A percentile compares a stretch with the other conserved stretches of the same genome.
These are phyloP conservation scores for Sebastes nivosus DNA, from an alignment of 2,797 vertebrate genomes.

Conservation along the genomic window DNA sequence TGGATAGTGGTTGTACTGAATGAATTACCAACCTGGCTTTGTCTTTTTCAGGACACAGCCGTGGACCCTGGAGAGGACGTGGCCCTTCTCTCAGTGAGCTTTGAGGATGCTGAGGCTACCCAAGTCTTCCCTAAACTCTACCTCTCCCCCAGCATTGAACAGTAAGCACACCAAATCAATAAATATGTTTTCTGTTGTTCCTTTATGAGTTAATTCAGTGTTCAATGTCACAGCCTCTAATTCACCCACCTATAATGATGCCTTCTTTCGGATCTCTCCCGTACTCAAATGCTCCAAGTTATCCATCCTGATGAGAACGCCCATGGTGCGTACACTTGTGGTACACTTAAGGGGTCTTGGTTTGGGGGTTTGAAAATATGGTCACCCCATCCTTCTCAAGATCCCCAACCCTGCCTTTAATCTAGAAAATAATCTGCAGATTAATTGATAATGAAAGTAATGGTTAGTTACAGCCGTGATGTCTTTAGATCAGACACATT, in stretches of 20 bases:
- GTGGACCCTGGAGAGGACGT: slow-evolving; percentile 98
- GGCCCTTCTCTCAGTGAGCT: slow-evolving; percentile 95
- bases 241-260: too few relatives aligned
- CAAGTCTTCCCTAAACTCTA: slow-evolving; percentile 97
- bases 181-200: too few relatives aligned
- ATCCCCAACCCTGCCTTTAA: too few relatives aligned
- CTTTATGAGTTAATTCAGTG: too few relatives aligned
- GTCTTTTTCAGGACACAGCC: slow-evolving; percentile 87
- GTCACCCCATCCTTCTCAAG: too few relatives aligned
- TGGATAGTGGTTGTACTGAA: not conserved
- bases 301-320: too few relatives aligned
- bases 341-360: too few relatives aligned
- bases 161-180: slow-evolving; percentile 83
- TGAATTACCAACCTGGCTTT: not conserved
- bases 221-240: too few relatives aligned
- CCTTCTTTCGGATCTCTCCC: too few relatives aligned
- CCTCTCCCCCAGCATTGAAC: slow-evolving; percentile 96
- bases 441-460: not conserved
- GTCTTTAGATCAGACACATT: not conserved
- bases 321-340: too few relatives aligned
- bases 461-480: not conserved
- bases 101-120: slow-evolving; percentile 96
- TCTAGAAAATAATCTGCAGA: not conserved
- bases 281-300: too few relatives aligned
- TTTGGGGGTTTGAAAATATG: too few relatives aligned